Conservation (phyloP, 1,140 invertebrate species). For the Antheraea mylitta region DNA sequence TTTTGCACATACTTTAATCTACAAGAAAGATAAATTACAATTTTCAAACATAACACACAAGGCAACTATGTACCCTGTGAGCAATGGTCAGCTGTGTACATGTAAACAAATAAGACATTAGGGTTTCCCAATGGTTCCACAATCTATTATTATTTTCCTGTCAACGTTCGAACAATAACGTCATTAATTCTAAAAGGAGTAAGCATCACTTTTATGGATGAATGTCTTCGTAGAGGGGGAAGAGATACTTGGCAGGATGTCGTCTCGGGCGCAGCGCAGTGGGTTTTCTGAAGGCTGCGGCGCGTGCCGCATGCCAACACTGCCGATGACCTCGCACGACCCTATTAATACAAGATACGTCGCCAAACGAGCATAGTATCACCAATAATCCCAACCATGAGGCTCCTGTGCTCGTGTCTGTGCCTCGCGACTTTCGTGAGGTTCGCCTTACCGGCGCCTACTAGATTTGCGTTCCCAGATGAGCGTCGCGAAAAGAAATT, state of each 20-base stretch:
- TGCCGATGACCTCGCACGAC: conserved; percentile 61
- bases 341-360: conserved; percentile 73
- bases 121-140: conserved; percentile 58
- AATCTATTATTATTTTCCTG: conserved; percentile 39
- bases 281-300: conserved; percentile 76
- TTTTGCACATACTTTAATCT: too few relatives aligned
- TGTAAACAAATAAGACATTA: conserved; percentile 36
- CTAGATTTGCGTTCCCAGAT: conserved; percentile 64
- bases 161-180: conserved; percentile 47
- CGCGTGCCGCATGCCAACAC: conserved; percentile 73
- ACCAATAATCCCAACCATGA: conserved; percentile 50
- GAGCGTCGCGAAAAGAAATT: conserved; percentile 54
- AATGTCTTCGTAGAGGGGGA: conserved; percentile 38
- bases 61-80: too few relatives aligned
- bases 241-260: conserved; percentile 51
- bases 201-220: conserved; percentile 33
- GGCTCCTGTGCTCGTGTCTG: conserved; percentile 49
- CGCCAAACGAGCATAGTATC: conserved; percentile 52
- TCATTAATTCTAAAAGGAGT: conserved; percentile 59
- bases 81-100: not conserved
- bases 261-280: conserved; percentile 55
- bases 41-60: too few relatives aligned
- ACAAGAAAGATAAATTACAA: too few relatives aligned
- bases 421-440: conserved; percentile 33
- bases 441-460: conserved; percentile 38